Evolutionary conservation across 1,140 invertebrate species (phyloP).

Genomic region (Aplysia californica): DNA sequence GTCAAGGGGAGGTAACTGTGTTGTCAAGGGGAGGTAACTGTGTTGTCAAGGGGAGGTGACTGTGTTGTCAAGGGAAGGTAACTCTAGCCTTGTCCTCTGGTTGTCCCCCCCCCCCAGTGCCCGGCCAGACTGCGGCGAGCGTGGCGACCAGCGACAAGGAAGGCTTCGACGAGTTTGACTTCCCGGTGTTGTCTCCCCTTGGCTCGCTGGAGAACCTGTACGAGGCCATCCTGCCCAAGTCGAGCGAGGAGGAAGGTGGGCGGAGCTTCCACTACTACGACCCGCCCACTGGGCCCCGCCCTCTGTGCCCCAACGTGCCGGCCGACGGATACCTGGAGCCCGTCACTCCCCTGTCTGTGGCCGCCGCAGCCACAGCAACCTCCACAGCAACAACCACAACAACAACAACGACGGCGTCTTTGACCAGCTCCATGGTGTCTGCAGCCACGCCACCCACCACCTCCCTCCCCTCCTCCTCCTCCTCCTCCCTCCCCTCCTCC

Average conservation of each 20-base stretch:
- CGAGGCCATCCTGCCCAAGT: slow-evolving; percentile 56
- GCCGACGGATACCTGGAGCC: slow-evolving; percentile 51
- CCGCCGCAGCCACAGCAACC: not conserved
- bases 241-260: not conserved
- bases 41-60: no score
- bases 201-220: slow-evolving; percentile 61
- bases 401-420: slow-evolving; percentile 5
- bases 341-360: not conserved
- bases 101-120: no score
- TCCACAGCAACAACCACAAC: not conserved
- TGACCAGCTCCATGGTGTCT: not conserved
- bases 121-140: no score
- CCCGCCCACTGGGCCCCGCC: slow-evolving; percentile 34
- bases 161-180: slow-evolving; percentile 45
- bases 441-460: not conserved
- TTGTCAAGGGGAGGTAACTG: no score
- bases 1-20: no score
- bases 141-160: no score
- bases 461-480: not conserved
- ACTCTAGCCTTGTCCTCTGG: no score
- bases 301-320: slow-evolving; percentile 36
- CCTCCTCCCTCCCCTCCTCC: not conserved
- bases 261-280: slow-evolving; percentile 41
- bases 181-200: slow-evolving; percentile 53
- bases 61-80: no score